phyloP scores from a whole-genome alignment of 2,797 vertebrate species.

The Leuciscus waleckii region DNA sequence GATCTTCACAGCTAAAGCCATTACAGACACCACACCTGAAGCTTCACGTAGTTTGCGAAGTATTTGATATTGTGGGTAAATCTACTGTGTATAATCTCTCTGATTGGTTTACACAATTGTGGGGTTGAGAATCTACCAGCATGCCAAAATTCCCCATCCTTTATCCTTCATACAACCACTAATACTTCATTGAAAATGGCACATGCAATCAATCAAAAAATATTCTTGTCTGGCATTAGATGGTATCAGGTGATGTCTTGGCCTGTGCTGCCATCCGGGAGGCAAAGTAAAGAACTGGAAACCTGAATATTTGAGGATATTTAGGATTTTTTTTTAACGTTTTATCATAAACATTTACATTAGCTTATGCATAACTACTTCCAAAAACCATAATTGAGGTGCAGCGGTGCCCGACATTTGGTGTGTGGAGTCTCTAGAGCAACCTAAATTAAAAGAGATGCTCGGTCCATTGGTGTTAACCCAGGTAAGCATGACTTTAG shows the following conservation, averaged over 20 bases:
- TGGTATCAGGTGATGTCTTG: conserved; percentile 31
- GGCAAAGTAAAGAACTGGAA: conserved; percentile 15
- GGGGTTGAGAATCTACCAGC: background rate
- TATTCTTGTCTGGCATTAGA: conserved; percentile 7
- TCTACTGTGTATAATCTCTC: background rate
- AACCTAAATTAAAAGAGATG: conserved; percentile 22
- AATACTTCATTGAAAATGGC: conserved; percentile 31
- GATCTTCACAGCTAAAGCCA: background rate
- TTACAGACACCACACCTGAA: background rate
- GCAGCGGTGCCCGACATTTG: conserved; percentile 26
- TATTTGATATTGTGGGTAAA: background rate
- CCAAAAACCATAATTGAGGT: conserved; percentile 31
- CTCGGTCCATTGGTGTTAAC: conserved; percentile 45
- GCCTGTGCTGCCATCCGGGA: conserved; percentile 5
- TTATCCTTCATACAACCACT: background rate
- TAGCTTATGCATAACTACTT: conserved; percentile 21
- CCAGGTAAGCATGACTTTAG: conserved; percentile 36
- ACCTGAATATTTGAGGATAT: conserved; percentile 6
- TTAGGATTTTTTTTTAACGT: background rate
- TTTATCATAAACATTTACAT: conserved; percentile 28
- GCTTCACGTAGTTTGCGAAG: background rate
- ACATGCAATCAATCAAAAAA: conserved; percentile 24
- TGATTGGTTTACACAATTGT: background rate
- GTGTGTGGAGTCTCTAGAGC: conserved; percentile 28
- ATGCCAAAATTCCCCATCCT: conserved; percentile 1